Evolutionary conservation across 92 coral and sea anemone genomes (phyloP), one percentile per base, ranked within the genome.

Genomic region (Phenganax marumi): DNA sequence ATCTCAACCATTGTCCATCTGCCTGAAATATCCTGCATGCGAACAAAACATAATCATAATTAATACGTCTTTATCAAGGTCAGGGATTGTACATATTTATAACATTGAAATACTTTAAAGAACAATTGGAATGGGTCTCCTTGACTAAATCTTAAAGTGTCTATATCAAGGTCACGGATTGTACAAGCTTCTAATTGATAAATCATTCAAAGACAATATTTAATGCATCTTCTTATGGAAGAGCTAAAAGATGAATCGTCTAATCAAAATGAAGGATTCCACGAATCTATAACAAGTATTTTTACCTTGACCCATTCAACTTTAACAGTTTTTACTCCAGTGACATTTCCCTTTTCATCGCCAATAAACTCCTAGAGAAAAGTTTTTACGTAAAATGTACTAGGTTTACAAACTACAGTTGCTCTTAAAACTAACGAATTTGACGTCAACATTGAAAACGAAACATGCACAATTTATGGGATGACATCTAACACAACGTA

Each of bases 231-330:
- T 33, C 43, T 33, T 33, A 5, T 33, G 43, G 3, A 33, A 33
- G 5, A 33, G 5, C 43, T 33, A 0, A 33, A 33, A 33, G 3
- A 0, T 33, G 0, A 33, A 33, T 2, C 5, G 43, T 5, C 43
- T 33, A 33, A 2, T 33, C 47, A 68, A 68, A 17, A 8, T 33
- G 0, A 14, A 1, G 55, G 12, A 24, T 53, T 60, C 24, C 43
- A 43, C 13, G 13, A 21, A 63, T 6, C 21, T 68, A 12, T 8
- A 12, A 0, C 17, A 13, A 64, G 12, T 11, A 61, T 48, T 26
- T 70, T n/a, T 55, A 93, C 97, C 97, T 93, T 93, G 46, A 90
- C 95, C 98, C 98, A 94, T 52, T 92, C 89, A 16, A 94, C 88
- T 75, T 92, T 85, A 17, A 90, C 97, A 0, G 98, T 90, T 33